phyloP scores from a whole-genome alignment of 1,140 invertebrate species.

The Drosophila pandora region DNA sequence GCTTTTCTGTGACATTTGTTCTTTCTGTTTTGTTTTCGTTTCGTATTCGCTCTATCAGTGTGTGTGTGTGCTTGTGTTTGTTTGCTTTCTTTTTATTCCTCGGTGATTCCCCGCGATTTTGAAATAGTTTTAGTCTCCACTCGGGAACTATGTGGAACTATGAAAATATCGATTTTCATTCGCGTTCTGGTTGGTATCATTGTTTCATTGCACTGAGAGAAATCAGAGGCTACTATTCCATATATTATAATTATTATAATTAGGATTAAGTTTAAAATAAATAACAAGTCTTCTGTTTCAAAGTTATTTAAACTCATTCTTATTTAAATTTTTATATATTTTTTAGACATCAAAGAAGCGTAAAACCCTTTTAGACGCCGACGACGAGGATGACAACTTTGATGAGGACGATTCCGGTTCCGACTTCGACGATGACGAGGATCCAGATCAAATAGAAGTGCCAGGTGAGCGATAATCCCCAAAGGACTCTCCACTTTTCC shows the following conservation, averaged over 20 bases:
- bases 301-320: not conserved
- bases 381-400: conserved; percentile 69
- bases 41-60: not conserved
- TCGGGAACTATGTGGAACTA: conserved; percentile 10
- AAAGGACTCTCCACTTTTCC: not conserved
- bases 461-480: conserved; percentile 86
- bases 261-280: not conserved
- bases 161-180: conserved; percentile 45
- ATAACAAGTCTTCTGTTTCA: too few relatives aligned
- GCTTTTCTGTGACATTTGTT: conserved; percentile 32
- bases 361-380: conserved; percentile 63
- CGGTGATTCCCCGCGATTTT: conserved; percentile 30
- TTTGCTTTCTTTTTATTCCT: conserved; percentile 33
- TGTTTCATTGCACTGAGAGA: conserved; percentile 10
- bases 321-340: not conserved
- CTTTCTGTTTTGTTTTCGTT: conserved; percentile 25
- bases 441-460: conserved; percentile 95
- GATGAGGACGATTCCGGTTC: conserved; percentile 90
- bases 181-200: conserved; percentile 3
- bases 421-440: conserved; percentile 94
- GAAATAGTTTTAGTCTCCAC: conserved; percentile 1
- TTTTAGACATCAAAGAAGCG: conserved; percentile 75
- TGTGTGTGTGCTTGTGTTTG: not conserved
- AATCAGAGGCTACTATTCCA: not conserved
- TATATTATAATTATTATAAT: not conserved